Evolutionary conservation across 2,888 invertebrate genomes (phyloP), one percentile per base, ranked within the genome.

Genomic region (Melanargia galathea): DNA sequence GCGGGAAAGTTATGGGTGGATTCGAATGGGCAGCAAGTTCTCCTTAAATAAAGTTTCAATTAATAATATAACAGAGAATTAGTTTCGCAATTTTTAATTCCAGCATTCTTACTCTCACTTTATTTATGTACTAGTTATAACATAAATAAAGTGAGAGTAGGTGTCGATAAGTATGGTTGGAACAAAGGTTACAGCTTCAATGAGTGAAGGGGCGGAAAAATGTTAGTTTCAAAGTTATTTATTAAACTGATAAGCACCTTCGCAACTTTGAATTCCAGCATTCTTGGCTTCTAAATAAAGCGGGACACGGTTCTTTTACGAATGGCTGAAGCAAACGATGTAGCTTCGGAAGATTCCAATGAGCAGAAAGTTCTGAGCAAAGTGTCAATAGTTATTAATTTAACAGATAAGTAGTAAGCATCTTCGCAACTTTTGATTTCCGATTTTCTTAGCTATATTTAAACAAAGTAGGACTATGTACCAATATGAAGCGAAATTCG

Each of bases 181-280:
- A 54, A 26, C 40, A 43, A 38, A 52, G n/a, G 59, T 60, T 58
- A 54, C 45, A 65, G 60, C 35, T 6, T 22, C 45, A 62, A 57
- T 68, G 56, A n/a, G n/a, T n/a, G n/a, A n/a, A n/a, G n/a, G n/a
- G n/a, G n/a, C n/a, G n/a, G n/a, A n/a, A n/a, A n/a, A n/a, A n/a
- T n/a, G n/a, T n/a, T n/a, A n/a, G n/a, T n/a, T n/a, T n/a, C n/a
- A n/a, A n/a, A n/a, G n/a, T n/a, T 30, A 30, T 30, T 30, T 30
- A 87, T 87, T 87, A 86, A 84, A 80, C 78, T 81, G 80, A 79
- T 79, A 75, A 79, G 75, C 74, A 75, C 73, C 77, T 79, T 81
- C 75, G 72, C 73, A 60, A 72, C 71, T 73, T 74, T 73, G 73
- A 72, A 76, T 74, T 79, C 76, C 70, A 72, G 71, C 73, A 78